Base-by-base conservation (phyloP, 2,888 invertebrate species). In the Tetanocera ferruginea region DNA sequence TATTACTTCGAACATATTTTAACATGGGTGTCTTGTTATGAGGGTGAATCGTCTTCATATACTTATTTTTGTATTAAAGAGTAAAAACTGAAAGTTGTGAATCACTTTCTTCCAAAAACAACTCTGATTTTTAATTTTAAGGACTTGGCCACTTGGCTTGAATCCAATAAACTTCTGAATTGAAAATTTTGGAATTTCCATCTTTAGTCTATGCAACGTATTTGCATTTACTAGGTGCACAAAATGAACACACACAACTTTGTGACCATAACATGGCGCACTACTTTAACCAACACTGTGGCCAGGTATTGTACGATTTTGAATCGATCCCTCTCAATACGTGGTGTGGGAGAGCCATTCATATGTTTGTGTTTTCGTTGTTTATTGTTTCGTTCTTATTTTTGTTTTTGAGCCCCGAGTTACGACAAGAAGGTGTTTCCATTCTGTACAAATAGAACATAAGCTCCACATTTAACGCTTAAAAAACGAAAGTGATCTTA, bases 401-500 rank as follows among this genome's bases (percentile, higher is more conserved):
- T 43, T 60, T 14, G 43, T 60, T 34, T n/a, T 52, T 64, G 5
- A n/a, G 52, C 8, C 9, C 62, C 25, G 73, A 66, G 51, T 23
- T 70, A 43, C 43, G 67, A 49, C 73, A 62, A 67, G 67, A 77
- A 75, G 78, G 78, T 78, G 78, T 66, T 62, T 74, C 79, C 81
- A 81, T 79, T 78, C 69, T 77, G 67, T 52, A 72, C 76, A 80
- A 80, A 81, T 76, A 81, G 77, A 79, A 81, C 80, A 52, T 76
- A 81, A 81, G 80, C 80, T 80, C 78, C 75, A 67, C 78, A 76
- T 80, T 81, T 79, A 78, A 76, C 78, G 79, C 78, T 80, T 81
- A 77, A 80, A 80, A 80, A 81, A 79, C 80, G 80, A 81, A 81
- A 80, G 81, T 81, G 76, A 80, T 81, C 80, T 79, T 80, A 69